A percentile compares a stretch with the other conserved stretches of the same genome.
Conservation (phyloP, 2,113 vertebrate genomes). For the Mionectes macconnelli region DNA sequence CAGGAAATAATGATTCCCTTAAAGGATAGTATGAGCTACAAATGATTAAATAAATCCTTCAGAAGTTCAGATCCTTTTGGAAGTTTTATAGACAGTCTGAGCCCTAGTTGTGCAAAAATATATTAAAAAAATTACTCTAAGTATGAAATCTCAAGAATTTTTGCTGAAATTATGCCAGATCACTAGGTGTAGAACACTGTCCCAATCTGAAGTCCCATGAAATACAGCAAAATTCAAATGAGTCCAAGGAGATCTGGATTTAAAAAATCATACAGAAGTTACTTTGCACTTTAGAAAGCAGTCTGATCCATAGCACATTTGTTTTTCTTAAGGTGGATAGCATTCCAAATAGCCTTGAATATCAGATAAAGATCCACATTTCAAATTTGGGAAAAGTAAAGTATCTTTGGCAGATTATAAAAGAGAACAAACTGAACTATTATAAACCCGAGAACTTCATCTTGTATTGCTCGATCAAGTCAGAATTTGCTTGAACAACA, state of each 20-base stretch:
- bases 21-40: neutral
- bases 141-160: neutral
- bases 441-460: neutral
- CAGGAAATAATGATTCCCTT: neutral
- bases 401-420: neutral
- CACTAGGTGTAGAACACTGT: neutral
- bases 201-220: neutral
- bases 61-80: neutral
- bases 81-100: neutral
- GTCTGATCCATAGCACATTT: neutral
- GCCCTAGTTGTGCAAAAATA: neutral
- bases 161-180: neutral
- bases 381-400: neutral
- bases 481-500: slow-evolving; percentile 10
- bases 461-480: neutral
- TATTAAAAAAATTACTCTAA: neutral
- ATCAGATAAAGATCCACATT: neutral
- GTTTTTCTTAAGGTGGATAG: neutral
- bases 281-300: neutral
- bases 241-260: neutral
- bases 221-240: neutral
- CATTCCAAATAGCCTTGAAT: neutral
- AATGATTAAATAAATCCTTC: neutral
- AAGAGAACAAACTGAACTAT: too few species aligned
- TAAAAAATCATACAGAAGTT: neutral